These are phyloP conservation scores for Chondrilla cf. caribensis DNA, from an alignment of 37 sponge, comb jelly and placozoan species.

Conservation along the genomic window DNA sequence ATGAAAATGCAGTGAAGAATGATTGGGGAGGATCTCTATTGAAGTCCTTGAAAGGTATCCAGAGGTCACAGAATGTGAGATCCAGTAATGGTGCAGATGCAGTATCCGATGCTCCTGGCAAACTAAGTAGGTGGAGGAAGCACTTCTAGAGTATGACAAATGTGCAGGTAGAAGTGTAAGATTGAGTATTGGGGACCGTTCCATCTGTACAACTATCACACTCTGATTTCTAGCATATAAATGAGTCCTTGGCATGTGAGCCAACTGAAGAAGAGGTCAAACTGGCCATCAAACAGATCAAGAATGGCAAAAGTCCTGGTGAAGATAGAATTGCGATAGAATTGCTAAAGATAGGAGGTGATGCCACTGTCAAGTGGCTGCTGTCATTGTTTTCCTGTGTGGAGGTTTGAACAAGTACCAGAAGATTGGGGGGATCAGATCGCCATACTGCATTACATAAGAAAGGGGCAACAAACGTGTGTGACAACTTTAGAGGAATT, in stretches of 20 bases:
- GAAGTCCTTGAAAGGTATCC: neutral
- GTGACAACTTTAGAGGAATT: slow-evolving; percentile 3
- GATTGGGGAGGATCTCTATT: slow-evolving; percentile 6
- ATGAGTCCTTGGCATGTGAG: too few species aligned
- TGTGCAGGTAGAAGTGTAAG: too few species aligned
- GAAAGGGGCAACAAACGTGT: neutral
- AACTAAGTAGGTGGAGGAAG: too few species aligned
- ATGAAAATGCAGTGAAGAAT: too few species aligned
- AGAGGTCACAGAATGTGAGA: neutral
- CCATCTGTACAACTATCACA: too few species aligned
- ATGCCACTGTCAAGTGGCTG: neutral
- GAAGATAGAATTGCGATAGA: neutral
- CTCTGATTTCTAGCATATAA: too few species aligned
- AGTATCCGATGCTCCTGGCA: too few species aligned
- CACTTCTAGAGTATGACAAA: too few species aligned
- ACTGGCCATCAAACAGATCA: neutral
- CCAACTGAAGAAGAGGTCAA: slow-evolving; percentile 1
- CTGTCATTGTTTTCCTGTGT: neutral
- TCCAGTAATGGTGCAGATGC: too few species aligned
- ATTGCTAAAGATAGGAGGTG: neutral
- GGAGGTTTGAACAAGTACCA: neutral
- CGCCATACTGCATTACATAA: neutral
- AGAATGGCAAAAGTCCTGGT: neutral
- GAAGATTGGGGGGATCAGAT: neutral
- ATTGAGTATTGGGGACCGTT: too few species aligned